These are phyloP conservation scores for Echinops telfairi DNA, from an alignment of 2,113 vertebrate species.

Conservation along the genomic window DNA sequence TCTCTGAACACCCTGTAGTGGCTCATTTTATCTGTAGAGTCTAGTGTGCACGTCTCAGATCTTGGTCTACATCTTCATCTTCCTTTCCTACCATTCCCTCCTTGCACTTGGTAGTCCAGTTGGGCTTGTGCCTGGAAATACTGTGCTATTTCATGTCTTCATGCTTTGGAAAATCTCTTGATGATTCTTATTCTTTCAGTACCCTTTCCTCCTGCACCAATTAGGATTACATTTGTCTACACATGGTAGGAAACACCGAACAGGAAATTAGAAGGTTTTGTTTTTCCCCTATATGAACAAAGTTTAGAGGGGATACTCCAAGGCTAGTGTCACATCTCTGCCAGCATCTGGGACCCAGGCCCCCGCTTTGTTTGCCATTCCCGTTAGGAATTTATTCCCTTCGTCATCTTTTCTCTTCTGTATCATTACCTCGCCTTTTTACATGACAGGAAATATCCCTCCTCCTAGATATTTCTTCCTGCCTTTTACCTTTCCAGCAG, in stretches of 20 bases:
- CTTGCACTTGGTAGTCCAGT: neutral
- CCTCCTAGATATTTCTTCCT: neutral
- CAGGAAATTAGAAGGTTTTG: conserved; percentile 15
- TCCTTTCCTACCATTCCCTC: neutral
- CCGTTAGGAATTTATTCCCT: neutral
- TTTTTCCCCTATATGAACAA: neutral
- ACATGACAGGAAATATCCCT: neutral
- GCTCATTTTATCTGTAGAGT: neutral
- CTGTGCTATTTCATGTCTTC: conserved; percentile 3
- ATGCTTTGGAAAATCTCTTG: conserved; percentile 25
- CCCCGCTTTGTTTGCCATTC: neutral
- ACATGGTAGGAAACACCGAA: conserved; percentile 36
- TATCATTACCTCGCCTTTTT: neutral
- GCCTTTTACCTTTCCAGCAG: neutral
- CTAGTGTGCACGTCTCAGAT: neutral
- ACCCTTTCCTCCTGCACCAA: neutral
- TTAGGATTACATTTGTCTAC: conserved; percentile 43
- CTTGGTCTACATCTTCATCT: neutral
- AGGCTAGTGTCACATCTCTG: neutral
- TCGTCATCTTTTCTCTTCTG: neutral
- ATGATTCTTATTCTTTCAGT: conserved; percentile 38
- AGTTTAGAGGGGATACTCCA: neutral
- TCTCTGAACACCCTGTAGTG: neutral
- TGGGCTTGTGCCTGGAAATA: neutral
- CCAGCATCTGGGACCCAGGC: neutral